These are phyloP conservation scores for Heliconius aoede DNA, from an alignment of 2,888 invertebrate genomes.

Conservation along the genomic window DNA sequence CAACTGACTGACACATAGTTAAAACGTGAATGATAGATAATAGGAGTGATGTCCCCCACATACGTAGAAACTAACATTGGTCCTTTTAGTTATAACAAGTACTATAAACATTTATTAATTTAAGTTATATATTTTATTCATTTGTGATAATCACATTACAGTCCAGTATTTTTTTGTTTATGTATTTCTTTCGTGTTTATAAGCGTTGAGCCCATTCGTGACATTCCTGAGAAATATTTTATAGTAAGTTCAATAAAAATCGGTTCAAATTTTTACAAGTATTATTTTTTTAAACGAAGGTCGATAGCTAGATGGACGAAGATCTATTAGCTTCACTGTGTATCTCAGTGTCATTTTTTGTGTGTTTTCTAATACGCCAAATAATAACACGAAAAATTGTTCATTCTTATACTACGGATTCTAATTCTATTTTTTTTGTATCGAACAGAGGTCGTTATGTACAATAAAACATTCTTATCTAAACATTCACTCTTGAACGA, in stretches of 20 bases:
- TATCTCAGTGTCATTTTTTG: too few relatives aligned
- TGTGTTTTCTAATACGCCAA: too few relatives aligned
- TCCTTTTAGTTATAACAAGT: not conserved
- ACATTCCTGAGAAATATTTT: too few relatives aligned
- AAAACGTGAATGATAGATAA: not conserved
- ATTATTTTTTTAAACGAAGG: not conserved
- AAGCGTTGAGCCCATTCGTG: not conserved
- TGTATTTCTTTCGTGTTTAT: not conserved
- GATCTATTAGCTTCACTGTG: too few relatives aligned
- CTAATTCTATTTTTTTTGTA: conserved; percentile 2
- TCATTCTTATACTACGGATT: not conserved
- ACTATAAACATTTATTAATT: not conserved
- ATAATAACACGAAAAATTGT: not conserved
- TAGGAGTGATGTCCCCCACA: not conserved
- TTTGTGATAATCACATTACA: too few relatives aligned
- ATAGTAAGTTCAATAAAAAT: too few relatives aligned
- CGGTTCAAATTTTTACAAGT: too few relatives aligned
- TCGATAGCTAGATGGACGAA: not conserved
- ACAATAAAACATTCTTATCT: conserved; percentile 30
- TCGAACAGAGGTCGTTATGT: not conserved
- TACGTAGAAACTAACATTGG: not conserved
- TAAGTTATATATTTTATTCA: not conserved
- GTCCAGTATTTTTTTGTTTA: not conserved
- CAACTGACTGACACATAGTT: not conserved
- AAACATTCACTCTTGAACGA: conserved; percentile 27